Percentiles rank a stretch among this genome's conserved stretches.
Evolutionary conservation across 1,140 invertebrate species (phyloP).

Genomic region (Grapholita molesta): DNA sequence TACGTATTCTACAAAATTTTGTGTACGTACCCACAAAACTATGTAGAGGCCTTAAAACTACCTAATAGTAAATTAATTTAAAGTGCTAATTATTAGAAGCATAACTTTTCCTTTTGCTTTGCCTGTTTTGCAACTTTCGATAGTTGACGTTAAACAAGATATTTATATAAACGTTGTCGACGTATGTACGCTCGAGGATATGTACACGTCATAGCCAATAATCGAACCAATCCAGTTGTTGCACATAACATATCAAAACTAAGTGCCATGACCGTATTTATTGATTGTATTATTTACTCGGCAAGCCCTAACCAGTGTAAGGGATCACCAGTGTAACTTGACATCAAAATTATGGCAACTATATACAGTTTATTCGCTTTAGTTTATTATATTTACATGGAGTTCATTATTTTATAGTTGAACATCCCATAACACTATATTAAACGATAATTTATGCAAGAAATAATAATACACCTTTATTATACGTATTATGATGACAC

Average conservation of each 20-base stretch:
- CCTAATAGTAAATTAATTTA: too few species aligned
- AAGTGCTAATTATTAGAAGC: too few species aligned
- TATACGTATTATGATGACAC: too few species aligned
- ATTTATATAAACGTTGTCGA: not conserved
- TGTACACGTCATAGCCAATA: slow-evolving; percentile 3
- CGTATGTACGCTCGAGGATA: not conserved
- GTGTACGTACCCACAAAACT: too few species aligned
- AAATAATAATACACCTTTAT: too few species aligned
- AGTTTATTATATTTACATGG: too few species aligned
- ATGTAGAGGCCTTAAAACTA: too few species aligned
- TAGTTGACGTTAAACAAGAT: not conserved
- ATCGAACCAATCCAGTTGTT: not conserved
- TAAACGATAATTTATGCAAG: too few species aligned
- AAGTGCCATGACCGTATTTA: not conserved
- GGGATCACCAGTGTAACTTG: not conserved
- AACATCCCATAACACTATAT: too few species aligned
- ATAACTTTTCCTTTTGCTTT: not conserved
- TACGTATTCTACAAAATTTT: too few species aligned
- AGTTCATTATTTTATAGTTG: too few species aligned
- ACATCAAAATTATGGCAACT: not conserved
- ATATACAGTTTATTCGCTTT: not conserved
- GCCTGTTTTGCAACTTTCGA: not conserved
- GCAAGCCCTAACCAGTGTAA: not conserved
- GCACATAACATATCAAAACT: slow-evolving; percentile 12
- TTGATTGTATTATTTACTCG: too few species aligned